These are phyloP conservation scores for Enteromius unitaeniatus DNA, from an alignment of 2,797 vertebrate species.

Conservation along the genomic window DNA sequence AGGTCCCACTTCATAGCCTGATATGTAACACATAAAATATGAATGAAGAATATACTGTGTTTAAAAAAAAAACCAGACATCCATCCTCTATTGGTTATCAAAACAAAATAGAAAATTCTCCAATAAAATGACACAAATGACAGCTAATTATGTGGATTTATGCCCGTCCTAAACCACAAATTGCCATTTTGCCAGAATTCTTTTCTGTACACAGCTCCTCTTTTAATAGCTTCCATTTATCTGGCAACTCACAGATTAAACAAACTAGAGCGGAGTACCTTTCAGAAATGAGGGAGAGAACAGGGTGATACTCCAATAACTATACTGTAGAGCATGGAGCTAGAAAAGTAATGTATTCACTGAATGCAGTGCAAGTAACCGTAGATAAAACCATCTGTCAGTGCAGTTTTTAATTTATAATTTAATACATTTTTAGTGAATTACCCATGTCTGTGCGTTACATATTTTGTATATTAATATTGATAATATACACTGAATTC, in stretches of 20 bases:
- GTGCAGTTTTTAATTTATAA: too few relatives aligned
- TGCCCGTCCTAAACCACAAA: background rate
- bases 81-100: background rate
- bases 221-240: conserved; percentile 13
- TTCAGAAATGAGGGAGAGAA: background rate
- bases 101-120: background rate
- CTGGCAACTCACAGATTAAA: background rate
- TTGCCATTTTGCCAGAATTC: conserved; percentile 24
- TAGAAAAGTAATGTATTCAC: background rate
- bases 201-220: background rate
- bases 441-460: too few relatives aligned
- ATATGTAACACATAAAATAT: conserved; percentile 42
- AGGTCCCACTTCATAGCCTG: conserved; percentile 72
- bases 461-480: too few relatives aligned
- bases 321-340: background rate
- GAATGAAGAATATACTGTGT: background rate
- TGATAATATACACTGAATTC: background rate
- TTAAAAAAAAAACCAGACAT: background rate
- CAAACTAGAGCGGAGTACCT: background rate
- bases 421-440: too few relatives aligned
- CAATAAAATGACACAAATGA: conserved; percentile 25
- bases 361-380: background rate
- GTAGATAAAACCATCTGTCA: too few relatives aligned
- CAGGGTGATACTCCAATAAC: background rate
- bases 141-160: conserved; percentile 29